Conservation (phyloP, 1,140 invertebrate genomes). For the Cherax destructor region DNA sequence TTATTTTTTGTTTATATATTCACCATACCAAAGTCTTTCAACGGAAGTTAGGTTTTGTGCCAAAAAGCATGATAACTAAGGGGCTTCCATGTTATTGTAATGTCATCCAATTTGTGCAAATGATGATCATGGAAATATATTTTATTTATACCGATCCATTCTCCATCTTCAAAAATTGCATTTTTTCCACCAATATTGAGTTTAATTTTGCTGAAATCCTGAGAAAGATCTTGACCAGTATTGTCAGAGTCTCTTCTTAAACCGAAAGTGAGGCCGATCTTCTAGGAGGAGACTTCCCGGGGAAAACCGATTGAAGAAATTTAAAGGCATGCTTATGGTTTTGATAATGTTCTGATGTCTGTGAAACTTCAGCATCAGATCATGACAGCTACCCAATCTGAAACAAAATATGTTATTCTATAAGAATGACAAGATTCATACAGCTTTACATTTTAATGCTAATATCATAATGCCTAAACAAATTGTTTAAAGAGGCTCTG, state of each 20-base stretch:
- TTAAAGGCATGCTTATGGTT: constrained; percentile 33
- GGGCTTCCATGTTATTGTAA: no score
- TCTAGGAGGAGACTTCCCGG: constrained; percentile 47
- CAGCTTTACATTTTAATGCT: no score
- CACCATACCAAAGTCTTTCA: no score
- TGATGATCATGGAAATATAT: no score
- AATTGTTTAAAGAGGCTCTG: no score
- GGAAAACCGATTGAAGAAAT: constrained; percentile 46
- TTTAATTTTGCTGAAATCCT: constrained; percentile 55
- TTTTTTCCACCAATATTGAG: constrained; percentile 57
- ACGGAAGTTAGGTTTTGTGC: no score
- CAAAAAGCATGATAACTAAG: no score
- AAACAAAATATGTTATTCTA: neutral
- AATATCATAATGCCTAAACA: no score
- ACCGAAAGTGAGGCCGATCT: constrained; percentile 45
- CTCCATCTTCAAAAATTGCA: constrained; percentile 61
- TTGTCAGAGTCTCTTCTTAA: constrained; percentile 54
- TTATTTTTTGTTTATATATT: no score
- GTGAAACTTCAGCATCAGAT: neutral
- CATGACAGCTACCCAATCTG: neutral
- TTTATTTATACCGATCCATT: no score
- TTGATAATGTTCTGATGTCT: neutral
- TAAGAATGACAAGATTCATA: no score
- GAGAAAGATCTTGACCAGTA: constrained; percentile 38
- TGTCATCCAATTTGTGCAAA: no score